Evolutionary conservation across 2,888 invertebrate species (phyloP), one percentile per base, ranked within the genome.

Genomic region (Phortica okadai): DNA sequence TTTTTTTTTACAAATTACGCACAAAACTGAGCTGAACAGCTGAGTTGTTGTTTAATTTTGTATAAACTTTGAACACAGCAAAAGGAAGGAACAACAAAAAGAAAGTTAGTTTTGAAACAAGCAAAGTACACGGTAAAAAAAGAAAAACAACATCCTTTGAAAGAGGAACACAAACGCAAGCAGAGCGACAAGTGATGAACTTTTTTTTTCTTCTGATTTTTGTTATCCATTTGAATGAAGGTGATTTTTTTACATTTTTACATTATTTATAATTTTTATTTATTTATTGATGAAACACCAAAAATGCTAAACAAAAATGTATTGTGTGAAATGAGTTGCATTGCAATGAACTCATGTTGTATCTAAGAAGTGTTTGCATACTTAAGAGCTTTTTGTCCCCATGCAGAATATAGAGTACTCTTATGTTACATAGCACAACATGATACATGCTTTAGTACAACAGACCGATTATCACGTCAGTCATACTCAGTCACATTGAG

Each of bases 271-370:
- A 33, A 33, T 4, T 33, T 33, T 33, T 62, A 11, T 62, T 62
- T 1, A 16, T 25, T 62, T 6, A 62, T 62, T 45, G 54, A 70
- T 70, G 70, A 44, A n/a, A 62, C 25, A 25, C 1, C 70, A 70
- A 70, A 70, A 70, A 70, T 70, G 70, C 50, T 70, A 70, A 70
- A 21, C 70, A 70, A 70, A 70, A 70, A 70, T 45, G 21, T 45
- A 50, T 8, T 50, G 50, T 50, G 50, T 50, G 50, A 50, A 50
- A 50, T 50, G 50, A 50, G 50, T 50, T 50, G 50, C 10, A 50
- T 50, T 33, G 33, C 33, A 33, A 33, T 33, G 4, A 33, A 33
- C 33, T 33, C 33, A 33, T 33, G 1, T 33, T 33, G 33, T 33
- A 5, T 33, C 33, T 4, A 33, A 33, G 4, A 33, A 33, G 33